These are phyloP conservation scores for Trogon surrucura DNA, from an alignment of 2,113 vertebrate genomes.

Conservation along the genomic window DNA sequence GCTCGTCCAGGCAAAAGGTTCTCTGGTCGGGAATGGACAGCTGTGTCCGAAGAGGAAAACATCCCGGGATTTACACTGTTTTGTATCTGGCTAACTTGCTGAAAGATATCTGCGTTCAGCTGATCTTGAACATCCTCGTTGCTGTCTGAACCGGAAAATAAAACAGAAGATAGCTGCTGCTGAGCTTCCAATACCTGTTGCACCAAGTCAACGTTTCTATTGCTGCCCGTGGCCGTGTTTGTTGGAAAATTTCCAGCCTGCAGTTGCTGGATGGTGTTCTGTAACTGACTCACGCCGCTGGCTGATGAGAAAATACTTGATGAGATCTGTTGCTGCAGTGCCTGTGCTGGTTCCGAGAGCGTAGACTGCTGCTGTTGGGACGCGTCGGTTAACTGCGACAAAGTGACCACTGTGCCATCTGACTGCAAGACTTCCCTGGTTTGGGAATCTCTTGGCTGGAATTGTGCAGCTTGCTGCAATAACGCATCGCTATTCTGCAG, in stretches of 20 bases:
- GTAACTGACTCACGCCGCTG: constrained; percentile 86
- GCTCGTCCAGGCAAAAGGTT: constrained; percentile 76
- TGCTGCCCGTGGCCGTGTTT: constrained; percentile 65
- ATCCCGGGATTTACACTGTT: constrained; percentile 74
- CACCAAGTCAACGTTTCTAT: constrained; percentile 78
- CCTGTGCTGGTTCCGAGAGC: constrained; percentile 84
- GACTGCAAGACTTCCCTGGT: constrained; percentile 83
- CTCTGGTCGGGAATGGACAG: constrained; percentile 76
- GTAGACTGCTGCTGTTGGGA: constrained; percentile 71
- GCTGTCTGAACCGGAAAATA: constrained; percentile 80
- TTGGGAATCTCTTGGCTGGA: constrained; percentile 80
- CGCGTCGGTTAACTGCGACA: constrained; percentile 75
- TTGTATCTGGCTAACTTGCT: constrained; percentile 83
- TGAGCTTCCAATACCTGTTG: constrained; percentile 84
- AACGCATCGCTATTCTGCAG: constrained; percentile 81
- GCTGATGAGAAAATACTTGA: constrained; percentile 85
- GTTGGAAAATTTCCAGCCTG: constrained; percentile 87
- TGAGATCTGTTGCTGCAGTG: constrained; percentile 85
- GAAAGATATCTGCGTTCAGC: constrained; percentile 83
- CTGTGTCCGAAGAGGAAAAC: constrained; percentile 76
- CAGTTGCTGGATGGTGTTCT: constrained; percentile 92
- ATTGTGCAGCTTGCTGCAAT: constrained; percentile 86
- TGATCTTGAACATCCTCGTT: constrained; percentile 81
- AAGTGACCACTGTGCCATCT: constrained; percentile 71
- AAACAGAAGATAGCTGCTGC: constrained; percentile 81